These are phyloP conservation scores for Acrocephalus scirpaceus DNA, from an alignment of 2,797 vertebrate species.

Conservation along the genomic window DNA sequence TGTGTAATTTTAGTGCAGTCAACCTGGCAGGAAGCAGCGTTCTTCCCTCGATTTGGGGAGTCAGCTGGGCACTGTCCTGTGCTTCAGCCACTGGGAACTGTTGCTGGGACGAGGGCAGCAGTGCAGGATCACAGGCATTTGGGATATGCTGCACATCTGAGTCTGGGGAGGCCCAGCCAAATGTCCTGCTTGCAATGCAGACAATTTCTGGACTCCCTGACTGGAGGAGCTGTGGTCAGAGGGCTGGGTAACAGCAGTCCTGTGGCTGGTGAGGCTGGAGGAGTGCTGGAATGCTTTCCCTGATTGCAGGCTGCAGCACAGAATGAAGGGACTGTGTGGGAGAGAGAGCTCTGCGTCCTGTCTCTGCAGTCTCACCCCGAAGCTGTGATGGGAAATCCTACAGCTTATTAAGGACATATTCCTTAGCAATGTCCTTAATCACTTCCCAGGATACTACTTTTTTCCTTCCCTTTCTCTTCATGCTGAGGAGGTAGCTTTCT, in stretches of 20 bases:
- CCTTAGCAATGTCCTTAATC: neutral
- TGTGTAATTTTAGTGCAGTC: neutral
- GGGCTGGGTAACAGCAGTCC: neutral
- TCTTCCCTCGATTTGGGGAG: neutral
- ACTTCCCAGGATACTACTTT: neutral
- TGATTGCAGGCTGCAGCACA: neutral
- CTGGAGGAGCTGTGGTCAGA: neutral
- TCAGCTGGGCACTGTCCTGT: neutral
- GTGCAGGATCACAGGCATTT: rapidly evolving
- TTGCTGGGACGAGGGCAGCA: neutral
- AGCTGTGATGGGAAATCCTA: neutral
- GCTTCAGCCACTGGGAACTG: neutral
- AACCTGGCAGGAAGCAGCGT: neutral
- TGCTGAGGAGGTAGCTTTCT: neutral
- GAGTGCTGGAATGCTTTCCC: neutral
- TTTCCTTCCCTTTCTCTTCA: neutral
- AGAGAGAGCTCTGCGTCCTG: neutral
- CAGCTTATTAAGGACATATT: neutral
- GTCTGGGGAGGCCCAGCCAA: neutral
- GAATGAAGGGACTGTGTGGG: neutral
- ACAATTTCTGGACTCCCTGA: neutral
- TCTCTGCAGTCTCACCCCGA: neutral
- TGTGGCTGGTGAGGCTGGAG: neutral
- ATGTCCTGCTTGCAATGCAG: too few relatives aligned
- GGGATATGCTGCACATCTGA: neutral